A percentile compares a stretch with the other conserved stretches of the same genome.
Evolutionary conservation across 1,140 invertebrate genomes (phyloP).

Genomic region (Nasonia vitripennis): DNA sequence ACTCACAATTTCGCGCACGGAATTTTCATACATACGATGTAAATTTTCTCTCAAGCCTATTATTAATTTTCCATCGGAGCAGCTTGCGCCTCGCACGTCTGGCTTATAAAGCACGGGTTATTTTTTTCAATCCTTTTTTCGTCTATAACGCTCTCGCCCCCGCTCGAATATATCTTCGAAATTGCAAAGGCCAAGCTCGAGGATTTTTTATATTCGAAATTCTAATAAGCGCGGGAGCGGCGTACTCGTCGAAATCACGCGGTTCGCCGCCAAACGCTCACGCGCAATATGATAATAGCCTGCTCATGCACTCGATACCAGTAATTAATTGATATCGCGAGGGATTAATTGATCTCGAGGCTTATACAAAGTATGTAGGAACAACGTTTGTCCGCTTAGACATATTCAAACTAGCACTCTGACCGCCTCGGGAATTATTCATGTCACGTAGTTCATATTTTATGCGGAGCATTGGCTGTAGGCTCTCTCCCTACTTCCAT

Average conservation of each 20-base stretch:
- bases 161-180: background rate
- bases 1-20: background rate
- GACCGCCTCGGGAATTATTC: slow-evolving; percentile 63
- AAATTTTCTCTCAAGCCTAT: background rate
- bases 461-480: slow-evolving; percentile 58
- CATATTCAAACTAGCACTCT: slow-evolving; percentile 55
- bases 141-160: background rate
- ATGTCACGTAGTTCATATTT: slow-evolving; percentile 67
- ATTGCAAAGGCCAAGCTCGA: background rate
- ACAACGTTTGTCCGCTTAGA: slow-evolving; percentile 46
- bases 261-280: no score
- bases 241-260: no score
- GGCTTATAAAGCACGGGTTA: background rate
- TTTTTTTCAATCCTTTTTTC: background rate
- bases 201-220: background rate
- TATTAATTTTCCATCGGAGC: background rate
- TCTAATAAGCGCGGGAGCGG: background rate
- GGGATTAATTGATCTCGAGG: slow-evolving; percentile 56
- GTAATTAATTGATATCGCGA: slow-evolving; percentile 12
- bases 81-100: background rate
- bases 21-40: background rate
- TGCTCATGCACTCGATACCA: background rate
- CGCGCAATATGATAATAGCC: no score
- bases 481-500: slow-evolving; percentile 31
- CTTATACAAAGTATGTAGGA: slow-evolving; percentile 27